Conservation (phyloP, 2,888 invertebrate species). For the Xanthia icteritia region DNA sequence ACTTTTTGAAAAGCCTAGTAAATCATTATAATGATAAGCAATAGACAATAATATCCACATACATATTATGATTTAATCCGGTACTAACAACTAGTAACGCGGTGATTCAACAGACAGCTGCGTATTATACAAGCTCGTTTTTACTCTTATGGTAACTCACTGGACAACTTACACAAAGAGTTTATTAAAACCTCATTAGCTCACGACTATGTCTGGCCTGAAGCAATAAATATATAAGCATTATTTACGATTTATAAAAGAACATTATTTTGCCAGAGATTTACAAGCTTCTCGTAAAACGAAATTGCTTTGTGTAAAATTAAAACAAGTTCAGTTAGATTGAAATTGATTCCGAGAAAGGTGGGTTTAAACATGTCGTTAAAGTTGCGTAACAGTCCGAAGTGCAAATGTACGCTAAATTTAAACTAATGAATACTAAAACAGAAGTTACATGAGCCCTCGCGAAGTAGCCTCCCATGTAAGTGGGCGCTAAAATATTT, state of each 20-base stretch:
- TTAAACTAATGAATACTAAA: conserved; percentile 57
- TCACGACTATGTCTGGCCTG: conserved; percentile 41
- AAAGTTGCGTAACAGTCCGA: conserved; percentile 44
- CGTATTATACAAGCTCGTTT: conserved; percentile 54
- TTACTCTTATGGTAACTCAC: conserved; percentile 69
- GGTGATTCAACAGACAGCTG: conserved; percentile 71
- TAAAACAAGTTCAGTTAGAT: conserved; percentile 32
- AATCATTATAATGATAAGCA: conserved; percentile 2
- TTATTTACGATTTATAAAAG: conserved; percentile 23
- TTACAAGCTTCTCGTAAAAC: conserved; percentile 22
- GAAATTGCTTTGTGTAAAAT: conserved; percentile 49
- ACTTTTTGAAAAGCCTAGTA: too few species aligned
- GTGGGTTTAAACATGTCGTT: conserved; percentile 31
- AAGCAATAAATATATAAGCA: conserved; percentile 51
- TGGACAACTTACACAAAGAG: conserved; percentile 65
- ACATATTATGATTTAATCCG: conserved; percentile 38
- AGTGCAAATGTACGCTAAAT: conserved; percentile 48
- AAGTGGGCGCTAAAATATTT: conserved; percentile 61
- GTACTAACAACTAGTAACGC: conserved; percentile 33
- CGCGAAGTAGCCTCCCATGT: conserved; percentile 37
- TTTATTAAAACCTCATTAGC: conserved; percentile 63
- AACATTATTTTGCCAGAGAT: conserved; percentile 33
- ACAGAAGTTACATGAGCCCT: conserved; percentile 41
- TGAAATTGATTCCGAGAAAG: conserved; percentile 46
- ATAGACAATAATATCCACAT: conserved; percentile 19